phyloP scores from a whole-genome alignment of 2,888 invertebrate genomes.

The Acleris sparsana region DNA sequence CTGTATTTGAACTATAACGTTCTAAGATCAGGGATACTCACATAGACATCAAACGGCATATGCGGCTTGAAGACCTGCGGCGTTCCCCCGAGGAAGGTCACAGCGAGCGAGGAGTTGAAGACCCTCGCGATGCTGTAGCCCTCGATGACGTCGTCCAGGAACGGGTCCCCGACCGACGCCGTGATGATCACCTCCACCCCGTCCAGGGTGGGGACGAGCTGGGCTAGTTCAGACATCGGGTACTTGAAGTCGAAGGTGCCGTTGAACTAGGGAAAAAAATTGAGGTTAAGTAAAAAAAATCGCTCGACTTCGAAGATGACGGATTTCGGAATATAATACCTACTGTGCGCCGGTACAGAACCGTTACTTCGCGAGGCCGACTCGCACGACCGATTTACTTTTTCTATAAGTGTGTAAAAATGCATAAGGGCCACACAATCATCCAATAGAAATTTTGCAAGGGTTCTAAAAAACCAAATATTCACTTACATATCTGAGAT shows the following conservation, averaged over 20 bases:
- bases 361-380: no score
- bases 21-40: conserved; percentile 75
- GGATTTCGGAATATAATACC: no score
- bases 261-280: conserved; percentile 85
- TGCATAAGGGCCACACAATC: background rate
- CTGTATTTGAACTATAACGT: no score
- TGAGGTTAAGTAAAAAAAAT: conserved; percentile 7
- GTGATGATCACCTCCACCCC: conserved; percentile 92
- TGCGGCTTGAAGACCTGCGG: conserved; percentile 98
- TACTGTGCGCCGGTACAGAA: no score
- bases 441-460: no score
- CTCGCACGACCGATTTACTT: no score
- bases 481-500: conserved; percentile 86
- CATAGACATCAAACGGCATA: conserved; percentile 94
- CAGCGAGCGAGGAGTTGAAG: conserved; percentile 92
- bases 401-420: background rate
- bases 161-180: conserved; percentile 94
- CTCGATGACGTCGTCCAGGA: conserved; percentile 91
- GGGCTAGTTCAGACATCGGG: conserved; percentile 90
- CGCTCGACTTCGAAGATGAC: no score
- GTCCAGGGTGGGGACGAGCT: conserved; percentile 86
- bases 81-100: conserved; percentile 93
- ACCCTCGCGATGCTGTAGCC: conserved; percentile 94
- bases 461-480: no score
- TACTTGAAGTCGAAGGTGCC: conserved; percentile 95